Base-by-base conservation (phyloP, 2,113 vertebrate genomes). In the Sitta europaea region DNA sequence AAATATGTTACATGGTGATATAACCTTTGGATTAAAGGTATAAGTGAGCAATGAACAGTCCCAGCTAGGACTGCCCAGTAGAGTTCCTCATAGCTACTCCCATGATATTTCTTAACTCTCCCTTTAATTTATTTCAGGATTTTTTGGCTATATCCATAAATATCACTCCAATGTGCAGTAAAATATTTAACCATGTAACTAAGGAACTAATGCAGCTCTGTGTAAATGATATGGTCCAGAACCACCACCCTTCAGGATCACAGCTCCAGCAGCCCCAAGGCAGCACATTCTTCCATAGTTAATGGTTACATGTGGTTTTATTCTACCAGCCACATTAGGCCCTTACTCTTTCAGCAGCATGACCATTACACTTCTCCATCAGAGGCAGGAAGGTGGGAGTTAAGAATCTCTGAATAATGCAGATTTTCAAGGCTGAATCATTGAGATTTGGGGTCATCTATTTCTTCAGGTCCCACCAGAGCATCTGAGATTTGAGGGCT, bases 171-270 rank as follows among this genome's bases (percentile, higher is more conserved):
- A 92, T 1, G 4, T 61, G 58, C 81, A 82, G 54, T 96, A 82
- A 96, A 96, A 96, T 94, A 95, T 97, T 96, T 96, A 95, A 95
- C 84, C 42, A 33, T 66, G 93, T 95, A 96, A 90, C 91, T 90
- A 95, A 86, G 95, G 66, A 95, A 94, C 81, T 96, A 96, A 92
- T 85, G 84, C 84, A 90, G 70, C 74, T 90, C 50, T 4, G 50
- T 88, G 87, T 79, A 92, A 96, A 93, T 89, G 73, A 94, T 74
- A 94, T 47, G 94, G 81, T 96, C 93, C 87, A 96, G 93, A 96
- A 86, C 84, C 54, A 85, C 66, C 62, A 62, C 22, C 38, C 74
- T 86, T 70, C 33, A 66, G 40, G 53, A 87, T 50, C 50, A 53
- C 73, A 81, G 70, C 40, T 75, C 47, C 42, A 66, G 45, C 62